Conservation (phyloP, 2,888 invertebrate genomes). For the Ochropleura plecta region DNA sequence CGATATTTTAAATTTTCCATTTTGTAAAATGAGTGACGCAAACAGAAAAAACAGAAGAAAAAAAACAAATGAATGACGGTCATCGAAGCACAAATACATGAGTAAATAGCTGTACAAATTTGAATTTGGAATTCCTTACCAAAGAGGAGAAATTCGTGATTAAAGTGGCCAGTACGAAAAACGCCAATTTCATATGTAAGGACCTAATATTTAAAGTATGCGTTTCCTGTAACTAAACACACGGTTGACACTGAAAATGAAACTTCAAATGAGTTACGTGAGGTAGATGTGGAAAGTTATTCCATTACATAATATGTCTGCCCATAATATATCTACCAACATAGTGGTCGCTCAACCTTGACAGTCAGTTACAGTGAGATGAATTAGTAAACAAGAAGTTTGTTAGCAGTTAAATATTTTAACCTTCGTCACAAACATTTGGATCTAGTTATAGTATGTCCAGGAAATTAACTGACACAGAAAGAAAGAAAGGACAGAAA, state of each 20-base stretch:
- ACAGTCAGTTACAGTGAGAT: constrained; percentile 2
- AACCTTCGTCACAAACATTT: constrained; percentile 32
- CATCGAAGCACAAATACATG: no score
- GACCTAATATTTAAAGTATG: neutral
- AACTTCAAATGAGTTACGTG: neutral
- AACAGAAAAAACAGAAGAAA: no score
- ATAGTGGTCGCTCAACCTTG: constrained; percentile 17
- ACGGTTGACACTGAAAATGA: neutral
- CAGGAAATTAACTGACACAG: neutral
- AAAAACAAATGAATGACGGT: no score
- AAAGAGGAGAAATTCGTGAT: no score
- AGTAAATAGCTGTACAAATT: no score
- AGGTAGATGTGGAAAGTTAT: neutral
- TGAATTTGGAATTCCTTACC: no score
- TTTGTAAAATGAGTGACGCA: no score
- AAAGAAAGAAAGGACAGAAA: no score
- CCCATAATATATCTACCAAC: neutral
- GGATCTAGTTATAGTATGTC: constrained; percentile 9
- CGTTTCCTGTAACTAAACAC: neutral
- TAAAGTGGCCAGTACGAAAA: no score
- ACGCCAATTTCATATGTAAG: no score
- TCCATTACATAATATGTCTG: neutral
- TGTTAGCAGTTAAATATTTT: constrained; percentile 17
- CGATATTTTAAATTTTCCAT: no score
- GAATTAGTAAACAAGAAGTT: constrained; percentile 36